Evolutionary conservation across 53 echinoderm and acorn worm genomes (phyloP), one percentile per base, ranked within the genome.

Genomic region (Arbacia lixula): DNA sequence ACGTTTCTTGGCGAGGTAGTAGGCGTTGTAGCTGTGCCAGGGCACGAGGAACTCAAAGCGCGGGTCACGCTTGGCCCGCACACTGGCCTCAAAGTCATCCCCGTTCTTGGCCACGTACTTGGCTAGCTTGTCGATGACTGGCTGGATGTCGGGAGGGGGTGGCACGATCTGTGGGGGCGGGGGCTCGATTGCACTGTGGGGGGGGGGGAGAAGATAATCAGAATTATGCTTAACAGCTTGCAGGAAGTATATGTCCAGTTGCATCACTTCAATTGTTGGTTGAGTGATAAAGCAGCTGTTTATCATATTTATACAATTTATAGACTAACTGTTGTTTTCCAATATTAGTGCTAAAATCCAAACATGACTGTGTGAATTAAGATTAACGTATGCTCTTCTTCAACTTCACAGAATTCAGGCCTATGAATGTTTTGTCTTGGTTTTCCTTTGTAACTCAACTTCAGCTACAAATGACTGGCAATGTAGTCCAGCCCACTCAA

Each of bases 91-190:
- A 87, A 99, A 99, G 41, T 95, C 94, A 1, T 86, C 92, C 1
- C 99, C 99, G 50, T 99, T 99, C 89, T 93, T 99, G 65, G 99
- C 99, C 11, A 99, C 99, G 40, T 92, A 99, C 61, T 92, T 88
- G 36, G 99, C 99, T 57, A 99, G 71, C 61, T 99, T 99, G 85
- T 99, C 99, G 39, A 99, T 99, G 83, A 99, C 87, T 5, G 99
- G 99, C 28, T 99, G 99, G 57, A 99, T 79, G 86, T 99, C 99
- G 6, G 99, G 99, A 1, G 99, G 94, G 2, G 99, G 99, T 5
- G 99, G 99, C n/a, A 99, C 90, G 83, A 99, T 90, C 21, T 74
- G 66, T 11, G 77, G 75, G 5, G 65, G 79, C 30, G 86, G 89
- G 12, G 91, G 50, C 68, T 86, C 46, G 31, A 81, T 81, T 81